Evolutionary conservation across 2,797 vertebrate genomes (phyloP).

Genomic region (Cyclopterus lumpus): DNA sequence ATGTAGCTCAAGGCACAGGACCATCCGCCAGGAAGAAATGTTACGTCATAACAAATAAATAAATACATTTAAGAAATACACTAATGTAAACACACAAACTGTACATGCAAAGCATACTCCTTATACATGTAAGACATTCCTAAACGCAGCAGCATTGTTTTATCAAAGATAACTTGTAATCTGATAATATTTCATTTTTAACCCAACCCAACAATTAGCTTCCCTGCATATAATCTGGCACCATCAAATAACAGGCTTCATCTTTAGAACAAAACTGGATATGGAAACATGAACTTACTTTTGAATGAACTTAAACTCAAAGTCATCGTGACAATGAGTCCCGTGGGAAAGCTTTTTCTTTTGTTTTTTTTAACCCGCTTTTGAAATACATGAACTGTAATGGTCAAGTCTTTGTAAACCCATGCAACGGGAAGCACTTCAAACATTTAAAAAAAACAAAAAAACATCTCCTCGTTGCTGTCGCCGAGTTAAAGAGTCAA

Average conservation of each 20-base stretch:
- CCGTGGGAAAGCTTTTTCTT: background rate
- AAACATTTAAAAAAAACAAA: background rate
- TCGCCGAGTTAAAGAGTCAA: background rate
- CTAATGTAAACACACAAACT: conserved; percentile 1
- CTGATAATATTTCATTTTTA: background rate
- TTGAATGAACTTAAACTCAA: no score
- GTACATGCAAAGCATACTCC: conserved; percentile 24
- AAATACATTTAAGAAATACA: background rate
- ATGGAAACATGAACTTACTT: background rate
- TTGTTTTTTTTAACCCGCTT: conserved; percentile 7
- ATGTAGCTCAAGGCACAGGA: background rate
- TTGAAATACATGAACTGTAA: background rate
- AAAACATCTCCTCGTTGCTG: background rate
- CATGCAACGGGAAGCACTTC: conserved; percentile 17
- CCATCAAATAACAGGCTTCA: background rate
- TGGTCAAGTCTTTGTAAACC: conserved; percentile 18
- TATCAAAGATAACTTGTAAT: background rate
- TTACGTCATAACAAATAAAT: background rate
- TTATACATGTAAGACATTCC: background rate
- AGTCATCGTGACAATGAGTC: background rate
- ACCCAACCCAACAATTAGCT: background rate
- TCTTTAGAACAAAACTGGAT: background rate
- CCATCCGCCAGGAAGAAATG: background rate
- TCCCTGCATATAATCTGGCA: conserved; percentile 6
- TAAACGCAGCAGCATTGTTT: conserved; percentile 19